Conservation (phyloP, 2,888 invertebrate genomes). For the Branchellion lobata region DNA sequence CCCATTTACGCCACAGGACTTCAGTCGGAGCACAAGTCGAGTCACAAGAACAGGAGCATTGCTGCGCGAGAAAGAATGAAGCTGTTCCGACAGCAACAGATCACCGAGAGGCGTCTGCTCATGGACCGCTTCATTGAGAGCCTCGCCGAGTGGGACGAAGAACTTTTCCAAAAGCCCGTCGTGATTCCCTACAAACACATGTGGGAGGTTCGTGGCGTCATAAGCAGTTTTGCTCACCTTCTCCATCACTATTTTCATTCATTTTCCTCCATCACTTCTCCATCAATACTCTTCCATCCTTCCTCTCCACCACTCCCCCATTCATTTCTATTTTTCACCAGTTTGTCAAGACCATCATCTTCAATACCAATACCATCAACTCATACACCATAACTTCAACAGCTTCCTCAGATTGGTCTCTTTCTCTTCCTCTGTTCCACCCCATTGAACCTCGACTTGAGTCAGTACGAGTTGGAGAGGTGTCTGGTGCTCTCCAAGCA, state of each 20-base stretch:
- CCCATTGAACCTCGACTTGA: conserved; percentile 64
- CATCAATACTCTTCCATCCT: too few relatives aligned
- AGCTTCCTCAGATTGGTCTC: conserved; percentile 68
- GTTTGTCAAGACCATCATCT: too few relatives aligned
- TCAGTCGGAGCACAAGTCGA: too few relatives aligned
- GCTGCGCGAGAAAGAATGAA: conserved; percentile 60
- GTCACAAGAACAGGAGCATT: conserved; percentile 52
- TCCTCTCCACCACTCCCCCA: too few relatives aligned
- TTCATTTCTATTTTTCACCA: too few relatives aligned
- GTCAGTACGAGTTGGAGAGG: conserved; percentile 68
- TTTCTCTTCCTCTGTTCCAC: conserved; percentile 66
- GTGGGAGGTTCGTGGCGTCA: conserved; percentile 67
- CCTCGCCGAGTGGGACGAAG: conserved; percentile 64
- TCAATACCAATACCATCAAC: too few relatives aligned
- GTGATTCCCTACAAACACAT: conserved; percentile 64
- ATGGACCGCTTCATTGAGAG: conserved; percentile 62
- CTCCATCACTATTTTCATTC: too few relatives aligned
- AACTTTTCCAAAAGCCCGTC: conserved; percentile 60
- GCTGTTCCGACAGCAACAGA: conserved; percentile 57
- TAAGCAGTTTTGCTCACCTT: background rate
- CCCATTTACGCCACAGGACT: too few relatives aligned
- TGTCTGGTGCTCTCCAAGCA: conserved; percentile 67
- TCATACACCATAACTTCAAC: too few relatives aligned
- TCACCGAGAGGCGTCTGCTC: conserved; percentile 61
- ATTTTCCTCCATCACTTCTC: background rate